Evolutionary conservation across 2,797 vertebrate genomes (phyloP).

Genomic region (Lithobates pipiens): DNA sequence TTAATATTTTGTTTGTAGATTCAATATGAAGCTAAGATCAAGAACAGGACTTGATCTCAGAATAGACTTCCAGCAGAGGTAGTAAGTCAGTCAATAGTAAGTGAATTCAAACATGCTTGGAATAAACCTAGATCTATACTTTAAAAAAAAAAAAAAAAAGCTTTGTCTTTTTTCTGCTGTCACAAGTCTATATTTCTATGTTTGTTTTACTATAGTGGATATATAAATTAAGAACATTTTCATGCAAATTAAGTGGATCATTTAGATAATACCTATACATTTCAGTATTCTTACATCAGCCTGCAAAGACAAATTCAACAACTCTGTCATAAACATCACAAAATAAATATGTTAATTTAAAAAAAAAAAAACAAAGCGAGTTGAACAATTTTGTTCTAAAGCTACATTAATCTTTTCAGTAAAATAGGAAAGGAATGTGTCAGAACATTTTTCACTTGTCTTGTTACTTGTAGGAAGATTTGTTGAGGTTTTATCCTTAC

Average conservation of each 20-base stretch:
- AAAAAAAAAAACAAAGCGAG: slow-evolving; percentile 4
- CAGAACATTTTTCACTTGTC: slow-evolving; percentile 32
- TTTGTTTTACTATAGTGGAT: background rate
- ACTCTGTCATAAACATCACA: background rate
- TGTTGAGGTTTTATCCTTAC: background rate
- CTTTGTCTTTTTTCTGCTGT: too few species aligned
- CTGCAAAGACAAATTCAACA: background rate
- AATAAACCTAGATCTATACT: too few species aligned
- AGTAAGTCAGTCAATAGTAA: too few species aligned
- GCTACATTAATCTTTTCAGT: slow-evolving; percentile 16
- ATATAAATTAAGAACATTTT: background rate
- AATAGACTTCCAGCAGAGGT: too few species aligned
- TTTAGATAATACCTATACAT: background rate
- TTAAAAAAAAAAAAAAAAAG: too few species aligned
- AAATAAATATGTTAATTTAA: slow-evolving; percentile 16
- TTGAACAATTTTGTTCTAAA: background rate
- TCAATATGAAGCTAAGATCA: too few species aligned
- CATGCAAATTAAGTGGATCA: background rate
- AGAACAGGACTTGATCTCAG: too few species aligned
- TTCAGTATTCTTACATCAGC: background rate
- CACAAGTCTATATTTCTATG: too few species aligned
- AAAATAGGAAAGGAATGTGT: slow-evolving; percentile 2
- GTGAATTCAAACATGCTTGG: too few species aligned
- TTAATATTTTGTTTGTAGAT: too few species aligned
- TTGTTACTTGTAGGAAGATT: slow-evolving; percentile 27